Base-by-base conservation (phyloP, 2,113 vertebrate species). In the Leucoraja erinaceus region DNA sequence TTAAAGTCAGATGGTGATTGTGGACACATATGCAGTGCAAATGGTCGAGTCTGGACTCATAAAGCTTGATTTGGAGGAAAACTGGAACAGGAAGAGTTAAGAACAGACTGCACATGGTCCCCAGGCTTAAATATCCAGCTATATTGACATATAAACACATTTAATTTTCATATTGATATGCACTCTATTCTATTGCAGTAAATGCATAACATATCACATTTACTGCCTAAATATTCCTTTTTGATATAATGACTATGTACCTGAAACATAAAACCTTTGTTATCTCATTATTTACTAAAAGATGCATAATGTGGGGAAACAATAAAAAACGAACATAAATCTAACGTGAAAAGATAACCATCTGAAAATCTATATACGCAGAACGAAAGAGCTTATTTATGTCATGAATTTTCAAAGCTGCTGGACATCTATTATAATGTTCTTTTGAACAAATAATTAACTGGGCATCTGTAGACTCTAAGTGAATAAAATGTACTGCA, bases 1-100 rank as follows among this genome's bases (percentile, higher is more conserved):
- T 91, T 91, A 72, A 91, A 91, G 68, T 91, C 90, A 91, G 66
- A 91, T 91, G 90, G 90, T 91, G 68, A 47, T 54, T 91, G 68
- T 91, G 90, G 33, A 91, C 68, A 91, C 90, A 91, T 91, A 91
- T 91, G 88, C 18, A 28, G 90, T 54, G 8, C 66, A 72, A 91
- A 91, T 72, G 90, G 31, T 70, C 1, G 68, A 72, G 90, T 91
- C 90, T 72, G 90, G 68, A 91, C 66, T 74, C 61, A 68, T 66
- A 90, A 90, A 90, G 31, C 31, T 70, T 47, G 63, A 90, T 70
- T 70, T 70, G 88, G 20, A 90, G 18, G 63, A 70, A 91, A 72
- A 72, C 90, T 72, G 90, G 63, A 54, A 74, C 90, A 91, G 90
- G 25, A 91, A 38, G 68, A 72, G 90, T 72, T 91, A 72, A 91